Base-by-base conservation (phyloP, 2,888 invertebrate genomes). In the Pterostichus madidus region DNA sequence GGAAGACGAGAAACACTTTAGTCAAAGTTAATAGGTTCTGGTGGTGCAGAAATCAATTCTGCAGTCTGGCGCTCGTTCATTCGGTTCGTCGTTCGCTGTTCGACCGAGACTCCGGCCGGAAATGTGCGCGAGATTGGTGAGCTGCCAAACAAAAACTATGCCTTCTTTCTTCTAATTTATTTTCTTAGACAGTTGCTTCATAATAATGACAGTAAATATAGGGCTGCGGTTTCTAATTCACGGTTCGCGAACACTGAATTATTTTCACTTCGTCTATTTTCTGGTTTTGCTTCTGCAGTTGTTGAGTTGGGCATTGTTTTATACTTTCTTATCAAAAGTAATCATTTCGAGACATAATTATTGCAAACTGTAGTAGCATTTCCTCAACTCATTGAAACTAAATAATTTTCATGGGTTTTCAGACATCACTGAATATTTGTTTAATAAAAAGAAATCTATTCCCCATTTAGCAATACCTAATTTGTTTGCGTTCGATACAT, bases 21-120 rank as follows among this genome's bases (percentile, higher is more conserved):
- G 86, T 86, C 86, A 86, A 73, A 87, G 88, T 88, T 88, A 88
- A 88, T 88, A 75, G 81, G 59, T 75, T 75, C 81, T 31, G 86
- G 87, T 87, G 86, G 86, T 82, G 75, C 86, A 87, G 87, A 88
- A 88, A 88, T 88, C 88, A 88, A 88, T 88, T 88, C 86, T 86
- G 87, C 86, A 86, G 87, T 87, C 85, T 86, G 85, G 86, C 86
- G 87, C 88, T 75, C 64, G n/a, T 64, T 64, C 17, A 59, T 64
- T 64, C 64, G 8, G 64, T 31, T 32, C 17, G 7, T 32, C 11
- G 86, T 86, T 64, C 86, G 84, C 85, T 6, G 39, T 24, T 24
- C 24, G 24, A 24, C 24, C 24, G 39, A 39, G 59, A 24, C 24
- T 24, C 59, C 86, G 49, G 15, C 73, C 73, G 75, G 75, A 75